Evolutionary conservation across 2,888 invertebrate genomes (phyloP).

Genomic region (Lycophotia porphyrea): DNA sequence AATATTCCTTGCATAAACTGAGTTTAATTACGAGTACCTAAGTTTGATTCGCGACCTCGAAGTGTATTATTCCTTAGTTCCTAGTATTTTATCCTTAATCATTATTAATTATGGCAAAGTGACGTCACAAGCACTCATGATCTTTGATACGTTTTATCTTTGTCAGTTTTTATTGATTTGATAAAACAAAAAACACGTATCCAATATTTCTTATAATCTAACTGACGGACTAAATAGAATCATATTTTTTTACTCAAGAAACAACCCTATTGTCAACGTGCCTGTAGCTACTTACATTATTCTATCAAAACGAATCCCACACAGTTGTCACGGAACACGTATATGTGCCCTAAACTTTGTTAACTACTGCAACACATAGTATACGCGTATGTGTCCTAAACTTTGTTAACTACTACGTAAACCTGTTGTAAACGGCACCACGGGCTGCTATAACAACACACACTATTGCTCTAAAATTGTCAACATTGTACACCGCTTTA

Average conservation of each 20-base stretch:
- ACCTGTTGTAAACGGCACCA: slow-evolving; percentile 29
- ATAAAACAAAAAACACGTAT: too few relatives aligned
- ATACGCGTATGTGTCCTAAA: slow-evolving; percentile 16
- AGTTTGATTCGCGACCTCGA: not conserved
- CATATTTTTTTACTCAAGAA: too few relatives aligned
- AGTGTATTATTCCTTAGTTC: not conserved
- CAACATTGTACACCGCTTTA: slow-evolving; percentile 22
- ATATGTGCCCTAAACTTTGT: slow-evolving; percentile 20
- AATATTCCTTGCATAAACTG: not conserved
- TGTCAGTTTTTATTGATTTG: too few relatives aligned
- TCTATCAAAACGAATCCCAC: slow-evolving; percentile 4
- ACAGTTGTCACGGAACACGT: slow-evolving; percentile 24
- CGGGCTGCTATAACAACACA: not conserved
- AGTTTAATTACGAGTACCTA: not conserved
- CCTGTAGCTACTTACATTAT: too few relatives aligned
- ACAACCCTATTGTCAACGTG: too few relatives aligned
- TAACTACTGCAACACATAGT: slow-evolving; percentile 11
- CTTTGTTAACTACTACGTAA: slow-evolving; percentile 39
- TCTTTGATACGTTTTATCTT: too few relatives aligned
- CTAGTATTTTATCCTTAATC: not conserved
- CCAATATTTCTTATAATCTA: too few relatives aligned
- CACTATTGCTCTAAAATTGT: slow-evolving; percentile 20
- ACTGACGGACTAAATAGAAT: too few relatives aligned
- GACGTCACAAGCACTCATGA: too few relatives aligned
- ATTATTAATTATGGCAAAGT: too few relatives aligned